Base-by-base conservation (phyloP, 1,140 invertebrate genomes). In the Euborellia annulipes region DNA sequence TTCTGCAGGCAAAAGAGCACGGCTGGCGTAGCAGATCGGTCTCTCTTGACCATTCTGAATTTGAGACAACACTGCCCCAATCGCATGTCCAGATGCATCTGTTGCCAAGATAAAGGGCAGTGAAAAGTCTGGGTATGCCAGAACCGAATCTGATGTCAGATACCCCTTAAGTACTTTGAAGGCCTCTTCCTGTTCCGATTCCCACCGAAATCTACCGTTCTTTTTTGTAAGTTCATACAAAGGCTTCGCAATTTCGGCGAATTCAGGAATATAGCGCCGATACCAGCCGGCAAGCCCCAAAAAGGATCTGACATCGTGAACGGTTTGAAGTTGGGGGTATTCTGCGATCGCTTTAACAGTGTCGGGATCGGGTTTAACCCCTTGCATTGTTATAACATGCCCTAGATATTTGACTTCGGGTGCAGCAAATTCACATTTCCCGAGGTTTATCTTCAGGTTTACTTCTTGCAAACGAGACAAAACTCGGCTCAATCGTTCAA, bases 151-250 rank as follows among this genome's bases (percentile, higher is more conserved):
- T 19, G 58, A 60, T 7, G 53, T 59, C 27, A 69, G 47, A 17
- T 54, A 50, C 22, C 56, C 45, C 58, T 63, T 65, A 23, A 65
- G 48, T 3, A 41, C 53, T 18, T 66, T 49, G 44, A 69, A 65
- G 8, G 59, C 52, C 11, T 56, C 16, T 49, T 47, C 30, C 20
- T 49, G 14, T 49, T 32, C 22, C 20, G 38, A 34, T 3, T n/a
- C 19, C 47, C 47, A 46, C n/a, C 6, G 11, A 17, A 17, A 49
- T 13, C 8, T 34, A 19, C 9, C 19, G 9, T 45, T 36, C 21
- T 45, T 55, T 37, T 57, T 53, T 32, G 55, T 23, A 6, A 56
- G 38, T 21, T 40, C 16, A 11, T 46, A 48, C 9, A 61, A 38
- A 4, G 57, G 56, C 49, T 54, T 55, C 7, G 55, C 46, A 2